A percentile compares a stretch with the other conserved stretches of the same genome.
phyloP scores from a whole-genome alignment of 2,888 invertebrate genomes.

The Yponomeuta sedellus region DNA sequence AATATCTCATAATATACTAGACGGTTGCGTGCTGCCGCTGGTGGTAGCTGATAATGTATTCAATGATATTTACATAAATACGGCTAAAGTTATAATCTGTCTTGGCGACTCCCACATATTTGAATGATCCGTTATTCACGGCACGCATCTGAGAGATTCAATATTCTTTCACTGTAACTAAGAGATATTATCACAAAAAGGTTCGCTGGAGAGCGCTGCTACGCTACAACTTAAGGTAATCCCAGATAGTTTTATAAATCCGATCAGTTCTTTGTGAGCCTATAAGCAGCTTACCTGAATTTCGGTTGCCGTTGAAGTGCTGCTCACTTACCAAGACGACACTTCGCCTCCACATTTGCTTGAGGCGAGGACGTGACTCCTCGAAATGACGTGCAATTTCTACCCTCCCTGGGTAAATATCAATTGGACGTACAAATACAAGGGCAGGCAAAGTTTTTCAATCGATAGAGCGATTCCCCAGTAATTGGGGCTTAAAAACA shows the following conservation, averaged over 20 bases:
- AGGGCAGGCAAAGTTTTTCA: not conserved
- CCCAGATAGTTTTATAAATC: slow-evolving; percentile 36
- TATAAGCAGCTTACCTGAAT: slow-evolving; percentile 50
- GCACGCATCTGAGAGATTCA: not conserved
- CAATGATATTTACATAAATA: not conserved
- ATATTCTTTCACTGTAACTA: not conserved
- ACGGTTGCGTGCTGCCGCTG: too few species aligned
- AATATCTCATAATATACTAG: too few species aligned
- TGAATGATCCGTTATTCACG: not conserved
- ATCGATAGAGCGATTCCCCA: not conserved
- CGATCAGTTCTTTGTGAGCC: slow-evolving; percentile 41
- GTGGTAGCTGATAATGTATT: not conserved
- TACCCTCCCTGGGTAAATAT: not conserved
- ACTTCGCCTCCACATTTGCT: not conserved
- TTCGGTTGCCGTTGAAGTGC: slow-evolving; percentile 39
- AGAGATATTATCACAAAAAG: not conserved
- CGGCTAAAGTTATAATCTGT: not conserved
- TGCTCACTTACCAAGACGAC: not conserved
- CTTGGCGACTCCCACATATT: not conserved
- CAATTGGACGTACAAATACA: not conserved
- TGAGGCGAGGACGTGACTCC: not conserved
- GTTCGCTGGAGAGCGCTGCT: not conserved
- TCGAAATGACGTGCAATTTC: not conserved
- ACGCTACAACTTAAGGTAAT: slow-evolving; percentile 1
- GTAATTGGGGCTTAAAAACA: slow-evolving; percentile 3